Evolutionary conservation across 2,113 vertebrate genomes (phyloP), one percentile per base, ranked within the genome.

Genomic region (Tragelaphus strepsiceros): DNA sequence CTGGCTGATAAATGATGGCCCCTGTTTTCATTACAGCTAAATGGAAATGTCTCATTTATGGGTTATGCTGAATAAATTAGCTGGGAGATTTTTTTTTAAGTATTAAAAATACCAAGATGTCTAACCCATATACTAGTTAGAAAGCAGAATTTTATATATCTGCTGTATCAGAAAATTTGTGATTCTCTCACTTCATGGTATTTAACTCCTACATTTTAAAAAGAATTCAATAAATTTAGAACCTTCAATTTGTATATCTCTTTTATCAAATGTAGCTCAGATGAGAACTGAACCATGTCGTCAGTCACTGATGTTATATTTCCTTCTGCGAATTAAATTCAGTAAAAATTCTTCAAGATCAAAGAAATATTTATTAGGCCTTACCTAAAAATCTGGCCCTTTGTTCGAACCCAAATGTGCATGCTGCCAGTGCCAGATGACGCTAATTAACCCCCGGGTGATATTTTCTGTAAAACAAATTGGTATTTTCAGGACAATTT

Each of bases 91-190:
- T 93, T 78, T 92, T 92, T 93, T 97, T 93, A 84, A 85, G 54
- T 96, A 93, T 81, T 58, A 81, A 96, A 98, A 95, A 85, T 64
- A 93, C 54, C 92, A 97, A 97, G 84, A 98, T 39, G 54, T 97
- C 58, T 92, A 97, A 94, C 87, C 86, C 92, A 97, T 28, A 67
- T 51, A 77, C 30, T 59, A 82, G 11, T 85, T 85, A 93, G 95
- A 95, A 96, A 61, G 67, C 22, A 59, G 43, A 90, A 88, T 83
- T 93, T 93, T 80, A 90, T 59, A 46, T 1, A 90, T 71, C 30
- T 86, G 61, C 62, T 90, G 1, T 88, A 91, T 83, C 71, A 90
- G 61, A 94, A 97, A 90, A 24, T 77, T 94, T 53, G 88, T 30
- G 58, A 30, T 81, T 80, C 81, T 96, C 14, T 30, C 80, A 46